phyloP scores from a whole-genome alignment of 2,888 invertebrate genomes.

The Chloroclysta siterata region DNA sequence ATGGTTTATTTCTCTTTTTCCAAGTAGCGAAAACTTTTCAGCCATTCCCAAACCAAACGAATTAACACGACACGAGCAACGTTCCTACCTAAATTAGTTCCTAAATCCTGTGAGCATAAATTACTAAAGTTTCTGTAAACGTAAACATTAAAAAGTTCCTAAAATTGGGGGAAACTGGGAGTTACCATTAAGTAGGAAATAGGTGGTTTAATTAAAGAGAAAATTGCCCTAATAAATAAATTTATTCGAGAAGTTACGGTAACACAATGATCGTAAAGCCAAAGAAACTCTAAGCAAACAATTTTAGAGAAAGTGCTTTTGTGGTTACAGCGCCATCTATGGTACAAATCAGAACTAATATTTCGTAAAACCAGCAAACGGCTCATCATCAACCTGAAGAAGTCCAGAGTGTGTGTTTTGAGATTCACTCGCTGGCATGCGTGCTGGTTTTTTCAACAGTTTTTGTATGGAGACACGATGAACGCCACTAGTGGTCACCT shows the following conservation, averaged over 20 bases:
- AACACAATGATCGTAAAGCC: constrained; percentile 24
- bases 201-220: constrained; percentile 36
- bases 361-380: constrained; percentile 18
- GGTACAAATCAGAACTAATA: not conserved
- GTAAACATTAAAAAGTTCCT: constrained; percentile 69
- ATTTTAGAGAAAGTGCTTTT: constrained; percentile 2
- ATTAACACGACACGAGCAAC: constrained; percentile 16
- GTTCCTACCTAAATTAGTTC: constrained; percentile 39
- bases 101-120: constrained; percentile 60
- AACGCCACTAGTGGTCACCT: no score
- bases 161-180: constrained; percentile 41
- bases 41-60: constrained; percentile 4
- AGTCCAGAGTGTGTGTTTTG: no score
- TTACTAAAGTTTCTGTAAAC: constrained; percentile 66
- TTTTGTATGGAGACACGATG: no score
- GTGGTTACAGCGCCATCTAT: constrained; percentile 3
- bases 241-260: constrained; percentile 26
- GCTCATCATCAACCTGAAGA: no score
- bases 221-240: constrained; percentile 35
- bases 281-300: constrained; percentile 3
- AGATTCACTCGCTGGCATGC: no score
- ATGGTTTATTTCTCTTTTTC: not conserved
- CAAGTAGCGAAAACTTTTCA: constrained; percentile 4
- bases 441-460: no score
- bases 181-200: constrained; percentile 36